Evolutionary conservation across 2,888 invertebrate species (phyloP).

Genomic region (Hypomecis atomaria): DNA sequence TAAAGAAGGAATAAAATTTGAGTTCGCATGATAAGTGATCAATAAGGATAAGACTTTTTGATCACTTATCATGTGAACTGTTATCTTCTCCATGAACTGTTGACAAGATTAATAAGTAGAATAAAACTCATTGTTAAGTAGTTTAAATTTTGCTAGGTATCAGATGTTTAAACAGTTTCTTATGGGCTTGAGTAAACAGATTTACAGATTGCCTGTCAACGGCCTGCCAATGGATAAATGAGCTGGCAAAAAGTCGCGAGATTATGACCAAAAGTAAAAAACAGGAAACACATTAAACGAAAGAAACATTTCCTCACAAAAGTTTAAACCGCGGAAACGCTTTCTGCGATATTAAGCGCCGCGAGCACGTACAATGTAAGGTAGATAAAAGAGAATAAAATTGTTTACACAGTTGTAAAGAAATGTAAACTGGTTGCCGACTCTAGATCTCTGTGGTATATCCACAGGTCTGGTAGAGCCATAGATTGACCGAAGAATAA

Average conservation of each 20-base stretch:
- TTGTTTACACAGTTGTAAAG: conserved; percentile 1
- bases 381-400: conserved; percentile 21
- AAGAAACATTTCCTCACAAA: conserved; percentile 36
- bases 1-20: no score
- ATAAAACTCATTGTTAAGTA: no score
- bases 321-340: conserved; percentile 27
- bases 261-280: conserved; percentile 29
- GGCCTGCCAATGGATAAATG: conserved; percentile 17
- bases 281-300: conserved; percentile 34
- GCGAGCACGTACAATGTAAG: conserved; percentile 31
- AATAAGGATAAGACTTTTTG: no score
- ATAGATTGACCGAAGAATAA: no score
- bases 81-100: no score
- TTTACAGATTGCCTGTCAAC: conserved; percentile 7
- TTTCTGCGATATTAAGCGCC: conserved; percentile 25
- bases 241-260: conserved; percentile 24
- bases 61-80: no score
- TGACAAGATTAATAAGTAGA: no score
- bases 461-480: no score
- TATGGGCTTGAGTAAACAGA: background rate
- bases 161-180: background rate
- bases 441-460: no score
- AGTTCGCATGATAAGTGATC: no score
- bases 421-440: no score
- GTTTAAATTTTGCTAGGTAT: background rate